Evolutionary conservation across 2,113 vertebrate genomes (phyloP), one percentile per base, ranked within the genome.

Genomic region (Gobius niger): DNA sequence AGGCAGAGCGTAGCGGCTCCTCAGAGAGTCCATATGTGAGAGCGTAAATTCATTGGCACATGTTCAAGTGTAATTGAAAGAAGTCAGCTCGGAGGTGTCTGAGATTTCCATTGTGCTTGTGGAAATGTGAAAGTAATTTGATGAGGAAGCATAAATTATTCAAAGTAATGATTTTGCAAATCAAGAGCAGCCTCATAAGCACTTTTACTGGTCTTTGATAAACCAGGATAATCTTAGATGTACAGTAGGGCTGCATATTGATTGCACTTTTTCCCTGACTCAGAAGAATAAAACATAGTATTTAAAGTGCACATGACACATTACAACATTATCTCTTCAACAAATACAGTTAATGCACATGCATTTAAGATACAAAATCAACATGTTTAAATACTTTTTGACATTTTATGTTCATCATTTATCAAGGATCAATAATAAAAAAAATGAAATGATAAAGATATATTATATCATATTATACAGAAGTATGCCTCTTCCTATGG

Each of bases 1-100:
- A 76, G 59, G 70, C 42, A 74, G 67, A 19, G 73, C 40, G 73
- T 40, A 47, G 50, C 13, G 71, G 78, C 76, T 82, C 70, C 18
- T 49, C 47, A 46, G 63, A 47, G 60, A 46, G 61, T 63, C 61
- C 61, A 14, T 46, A 62, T 15, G 3, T 13, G 15, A 18, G 41
- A n/a, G n/a, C 24, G 24, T 34, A 7, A 44, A 16, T 60, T 44
- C 40, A 60, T 44, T 10, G 40, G 57, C 57, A 60, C 57, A 60
- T 60, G 57, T 42, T 8, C 12, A 16, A 60, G 10, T 5, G 14
- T 60, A 42, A 60, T 15, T 60, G 40, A 60, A 60, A 42, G 11
- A n/a, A 14, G 57, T 60, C 57, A 42, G 40, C 42, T 44, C n/a
- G 57, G 57, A 44, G 7, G 57, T 41, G 8, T 60, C 40, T 6